phyloP scores from a whole-genome alignment of 2,888 invertebrate species.

The Conomelus anceps region DNA sequence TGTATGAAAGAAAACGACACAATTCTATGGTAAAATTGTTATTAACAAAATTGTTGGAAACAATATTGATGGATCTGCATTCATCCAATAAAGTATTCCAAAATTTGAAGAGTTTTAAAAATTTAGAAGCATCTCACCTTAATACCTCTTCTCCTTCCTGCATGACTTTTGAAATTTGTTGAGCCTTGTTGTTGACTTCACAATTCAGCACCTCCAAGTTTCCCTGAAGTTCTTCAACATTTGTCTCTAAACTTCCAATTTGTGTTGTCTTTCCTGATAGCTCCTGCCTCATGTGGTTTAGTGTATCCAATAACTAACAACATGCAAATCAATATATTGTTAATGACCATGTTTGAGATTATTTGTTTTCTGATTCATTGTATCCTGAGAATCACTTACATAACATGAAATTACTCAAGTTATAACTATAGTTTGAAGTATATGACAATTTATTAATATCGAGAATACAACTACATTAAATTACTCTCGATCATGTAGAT shows the following conservation, averaged over 20 bases:
- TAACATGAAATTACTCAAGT: too few relatives aligned
- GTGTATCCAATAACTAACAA: slow-evolving; percentile 19
- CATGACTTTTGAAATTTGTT: slow-evolving; percentile 8
- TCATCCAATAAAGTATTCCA: background rate
- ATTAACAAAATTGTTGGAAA: too few relatives aligned
- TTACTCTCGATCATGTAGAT: too few relatives aligned
- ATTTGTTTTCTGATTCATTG: too few relatives aligned
- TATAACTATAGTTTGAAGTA: too few relatives aligned
- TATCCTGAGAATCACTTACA: too few relatives aligned
- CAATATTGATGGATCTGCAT: too few relatives aligned
- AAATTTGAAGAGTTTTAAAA: background rate
- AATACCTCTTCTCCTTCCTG: slow-evolving; percentile 17
- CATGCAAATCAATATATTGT: background rate
- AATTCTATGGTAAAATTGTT: too few relatives aligned
- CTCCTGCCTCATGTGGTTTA: slow-evolving; percentile 17
- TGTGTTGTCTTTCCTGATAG: slow-evolving; percentile 16
- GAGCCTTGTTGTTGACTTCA: slow-evolving; percentile 7
- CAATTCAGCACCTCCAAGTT: slow-evolving; percentile 17
- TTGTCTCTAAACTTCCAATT: slow-evolving; percentile 12
- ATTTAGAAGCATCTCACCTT: slow-evolving; percentile 7
- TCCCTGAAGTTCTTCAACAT: slow-evolving; percentile 14
- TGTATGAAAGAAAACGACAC: too few relatives aligned
- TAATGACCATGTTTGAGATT: background rate
- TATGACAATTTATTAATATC: too few relatives aligned
- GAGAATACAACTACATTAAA: too few relatives aligned